phyloP scores from a whole-genome alignment of 2,888 invertebrate species.

The Seira musarum region DNA sequence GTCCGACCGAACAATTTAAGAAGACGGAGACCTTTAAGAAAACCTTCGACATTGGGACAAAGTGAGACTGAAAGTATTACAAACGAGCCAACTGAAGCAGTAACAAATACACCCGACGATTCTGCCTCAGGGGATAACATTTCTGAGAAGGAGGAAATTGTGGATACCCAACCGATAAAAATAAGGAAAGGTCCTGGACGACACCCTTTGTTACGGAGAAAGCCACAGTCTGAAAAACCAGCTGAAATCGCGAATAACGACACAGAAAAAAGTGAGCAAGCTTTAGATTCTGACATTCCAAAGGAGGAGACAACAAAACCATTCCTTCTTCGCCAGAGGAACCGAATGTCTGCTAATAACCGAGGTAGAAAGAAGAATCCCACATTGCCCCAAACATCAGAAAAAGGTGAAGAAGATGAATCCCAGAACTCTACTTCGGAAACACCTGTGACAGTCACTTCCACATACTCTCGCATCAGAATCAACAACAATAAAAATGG shows the following conservation, averaged over 20 bases:
- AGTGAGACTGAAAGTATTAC: not conserved
- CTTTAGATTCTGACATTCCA: not conserved
- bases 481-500: conserved; percentile 28
- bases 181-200: not conserved
- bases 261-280: not conserved
- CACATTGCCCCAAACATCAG: not conserved
- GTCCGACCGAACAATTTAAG: not conserved
- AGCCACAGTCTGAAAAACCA: not conserved
- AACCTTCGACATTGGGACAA: not conserved
- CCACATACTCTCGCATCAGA: conserved; percentile 47
- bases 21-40: not conserved
- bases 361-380: not conserved
- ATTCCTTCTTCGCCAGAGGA: not conserved
- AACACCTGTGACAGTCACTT: conserved; percentile 47
- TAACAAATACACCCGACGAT: not conserved
- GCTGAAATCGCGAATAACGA: not conserved
- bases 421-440: conserved; percentile 34
- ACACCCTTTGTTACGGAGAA: not conserved
- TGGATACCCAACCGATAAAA: not conserved
- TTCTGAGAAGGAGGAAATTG: not conserved
- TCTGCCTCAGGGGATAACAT: not conserved
- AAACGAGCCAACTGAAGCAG: not conserved
- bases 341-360: not conserved
- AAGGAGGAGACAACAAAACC: not conserved
- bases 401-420: conserved; percentile 5